phyloP scores from a whole-genome alignment of 2,888 invertebrate genomes.

The Caenorhabditis sp. region DNA sequence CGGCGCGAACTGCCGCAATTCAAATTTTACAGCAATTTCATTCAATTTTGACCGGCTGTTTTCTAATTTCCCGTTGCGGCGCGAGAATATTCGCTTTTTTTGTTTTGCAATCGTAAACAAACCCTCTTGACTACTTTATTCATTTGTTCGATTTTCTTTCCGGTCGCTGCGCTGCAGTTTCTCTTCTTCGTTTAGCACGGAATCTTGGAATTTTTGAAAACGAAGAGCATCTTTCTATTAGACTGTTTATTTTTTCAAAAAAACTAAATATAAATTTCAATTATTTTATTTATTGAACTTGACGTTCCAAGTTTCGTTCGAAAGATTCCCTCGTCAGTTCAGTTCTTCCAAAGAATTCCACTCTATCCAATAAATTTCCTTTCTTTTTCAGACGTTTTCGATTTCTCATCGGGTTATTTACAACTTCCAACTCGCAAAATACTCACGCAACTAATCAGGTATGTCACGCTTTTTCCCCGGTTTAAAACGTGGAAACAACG shows the following conservation, averaged over 20 bases:
- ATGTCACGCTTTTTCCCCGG: conserved; percentile 30
- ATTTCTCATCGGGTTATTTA: conserved; percentile 7
- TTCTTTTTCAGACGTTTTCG: conserved; percentile 5
- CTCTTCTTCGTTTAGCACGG: too few relatives aligned
- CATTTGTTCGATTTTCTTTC: background rate
- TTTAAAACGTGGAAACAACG: background rate
- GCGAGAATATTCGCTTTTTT: background rate
- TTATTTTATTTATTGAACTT: too few relatives aligned
- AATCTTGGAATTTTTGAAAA: too few relatives aligned
- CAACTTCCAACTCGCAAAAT: conserved; percentile 25
- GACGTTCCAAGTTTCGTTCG: too few relatives aligned
- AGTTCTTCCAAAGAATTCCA: background rate
- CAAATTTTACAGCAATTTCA: background rate
- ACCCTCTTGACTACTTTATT: background rate
- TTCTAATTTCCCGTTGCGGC: background rate
- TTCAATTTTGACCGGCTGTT: background rate
- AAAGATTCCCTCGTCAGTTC: too few relatives aligned
- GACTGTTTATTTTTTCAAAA: too few relatives aligned
- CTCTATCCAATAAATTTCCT: background rate
- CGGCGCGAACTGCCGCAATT: background rate
- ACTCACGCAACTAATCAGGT: conserved; percentile 56
- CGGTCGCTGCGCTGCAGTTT: background rate
- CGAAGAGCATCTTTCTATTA: too few relatives aligned
- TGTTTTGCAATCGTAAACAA: conserved; percentile 5
- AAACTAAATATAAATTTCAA: too few relatives aligned